Conservation (phyloP, 2,888 invertebrate genomes). For the Noctua pronuba region DNA sequence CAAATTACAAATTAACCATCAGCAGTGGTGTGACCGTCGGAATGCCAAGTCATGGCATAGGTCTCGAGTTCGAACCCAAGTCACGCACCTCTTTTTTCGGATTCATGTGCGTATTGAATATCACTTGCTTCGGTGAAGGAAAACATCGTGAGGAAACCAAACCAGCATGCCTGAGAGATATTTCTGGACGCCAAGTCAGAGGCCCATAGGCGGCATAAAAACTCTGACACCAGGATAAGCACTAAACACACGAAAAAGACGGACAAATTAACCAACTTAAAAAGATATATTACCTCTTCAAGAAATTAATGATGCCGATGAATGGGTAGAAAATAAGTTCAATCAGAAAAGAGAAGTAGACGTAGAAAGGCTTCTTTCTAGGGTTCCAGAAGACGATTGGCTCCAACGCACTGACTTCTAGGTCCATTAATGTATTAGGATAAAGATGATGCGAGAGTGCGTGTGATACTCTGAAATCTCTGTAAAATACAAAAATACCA, state of each 20-base stretch:
- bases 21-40: too few species aligned
- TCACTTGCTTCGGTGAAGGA: too few species aligned
- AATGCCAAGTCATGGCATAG: too few species aligned
- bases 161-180: too few species aligned
- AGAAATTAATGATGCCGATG: conserved; percentile 77
- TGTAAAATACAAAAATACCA: conserved; percentile 71
- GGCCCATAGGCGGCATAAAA: too few species aligned
- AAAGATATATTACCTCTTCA: conserved; percentile 81
- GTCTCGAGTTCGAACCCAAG: too few species aligned
- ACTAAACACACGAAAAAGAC: too few species aligned
- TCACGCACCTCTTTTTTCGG: too few species aligned
- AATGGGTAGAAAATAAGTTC: conserved; percentile 83
- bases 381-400: conserved; percentile 93
- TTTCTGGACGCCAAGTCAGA: too few species aligned
- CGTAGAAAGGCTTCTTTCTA: conserved; percentile 82
- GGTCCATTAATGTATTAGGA: conserved; percentile 94
- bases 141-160: too few species aligned
- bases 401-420: conserved; percentile 93
- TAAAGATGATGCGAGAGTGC: conserved; percentile 95
- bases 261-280: not conserved
- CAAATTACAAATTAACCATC: not conserved
- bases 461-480: conserved; percentile 94
- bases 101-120: too few species aligned
- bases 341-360: conserved; percentile 88
- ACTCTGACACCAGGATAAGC: too few species aligned